Conservation (phyloP, 2,797 vertebrate species). For the Brotogeris chrysoptera region DNA sequence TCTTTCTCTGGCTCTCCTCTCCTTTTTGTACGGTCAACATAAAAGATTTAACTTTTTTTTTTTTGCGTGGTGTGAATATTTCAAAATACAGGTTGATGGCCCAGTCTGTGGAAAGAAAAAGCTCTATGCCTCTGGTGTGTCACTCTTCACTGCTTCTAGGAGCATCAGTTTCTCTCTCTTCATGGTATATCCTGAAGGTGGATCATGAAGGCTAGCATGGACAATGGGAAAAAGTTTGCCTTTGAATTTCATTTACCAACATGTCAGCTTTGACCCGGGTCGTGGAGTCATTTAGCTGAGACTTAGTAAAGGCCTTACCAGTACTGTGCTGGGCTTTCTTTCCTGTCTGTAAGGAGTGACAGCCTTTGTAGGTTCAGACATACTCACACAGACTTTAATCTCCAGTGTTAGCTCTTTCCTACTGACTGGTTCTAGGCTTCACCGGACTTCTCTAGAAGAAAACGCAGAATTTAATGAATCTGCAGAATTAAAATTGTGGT, state of each 20-base stretch:
- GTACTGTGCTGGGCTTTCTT: background rate
- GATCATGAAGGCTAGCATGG: background rate
- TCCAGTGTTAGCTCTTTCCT: background rate
- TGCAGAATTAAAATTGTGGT: background rate
- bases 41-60: background rate
- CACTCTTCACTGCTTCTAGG: background rate
- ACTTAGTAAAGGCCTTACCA: background rate
- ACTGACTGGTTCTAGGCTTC: background rate
- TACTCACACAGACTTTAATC: background rate
- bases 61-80: background rate
- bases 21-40: background rate
- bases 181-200: background rate
- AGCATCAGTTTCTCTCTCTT: background rate
- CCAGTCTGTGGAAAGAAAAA: background rate
- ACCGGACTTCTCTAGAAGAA: background rate
- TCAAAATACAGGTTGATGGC: background rate
- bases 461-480: background rate
- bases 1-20: fast-evolving
- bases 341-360: background rate
- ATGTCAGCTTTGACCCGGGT: background rate
- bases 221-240: background rate
- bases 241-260: background rate
- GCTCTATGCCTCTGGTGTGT: background rate
- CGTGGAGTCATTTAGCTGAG: background rate
- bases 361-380: background rate